These are phyloP conservation scores for Archips crataeganus DNA, from an alignment of 2,888 invertebrate genomes.

Conservation along the genomic window DNA sequence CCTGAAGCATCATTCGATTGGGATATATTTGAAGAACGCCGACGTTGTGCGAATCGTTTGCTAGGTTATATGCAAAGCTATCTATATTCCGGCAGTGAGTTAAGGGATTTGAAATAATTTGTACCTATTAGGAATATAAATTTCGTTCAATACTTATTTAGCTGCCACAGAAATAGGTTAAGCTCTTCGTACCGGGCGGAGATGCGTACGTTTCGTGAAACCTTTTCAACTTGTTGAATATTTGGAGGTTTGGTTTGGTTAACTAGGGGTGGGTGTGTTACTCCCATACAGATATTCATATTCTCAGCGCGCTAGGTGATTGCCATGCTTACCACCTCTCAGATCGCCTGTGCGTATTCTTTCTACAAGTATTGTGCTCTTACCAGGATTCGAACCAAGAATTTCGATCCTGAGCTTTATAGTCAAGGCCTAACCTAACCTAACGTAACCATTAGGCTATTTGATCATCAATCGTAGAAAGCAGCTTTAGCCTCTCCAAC, in stretches of 20 bases:
- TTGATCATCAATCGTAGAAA: too few species aligned
- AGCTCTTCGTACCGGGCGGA: slow-evolving; percentile 33
- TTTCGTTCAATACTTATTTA: slow-evolving; percentile 16
- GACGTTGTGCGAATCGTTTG: slow-evolving; percentile 2
- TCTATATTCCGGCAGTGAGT: neutral
- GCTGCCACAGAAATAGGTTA: slow-evolving; percentile 34
- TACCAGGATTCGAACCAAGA: too few species aligned
- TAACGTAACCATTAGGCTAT: too few species aligned
- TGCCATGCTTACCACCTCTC: too few species aligned
- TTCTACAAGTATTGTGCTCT: too few species aligned
- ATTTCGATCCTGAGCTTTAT: too few species aligned
- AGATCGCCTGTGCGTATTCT: too few species aligned
- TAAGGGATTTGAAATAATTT: slow-evolving; percentile 17
- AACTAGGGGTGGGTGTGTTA: slow-evolving; percentile 1
- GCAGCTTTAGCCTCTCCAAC: too few species aligned
- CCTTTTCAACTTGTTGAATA: slow-evolving; percentile 37
- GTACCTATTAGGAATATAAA: slow-evolving; percentile 20
- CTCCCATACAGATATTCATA: too few species aligned
- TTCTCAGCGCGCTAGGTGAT: too few species aligned
- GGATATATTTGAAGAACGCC: slow-evolving; percentile 7
- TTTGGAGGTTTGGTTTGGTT: neutral
- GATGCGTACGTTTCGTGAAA: slow-evolving; percentile 24
- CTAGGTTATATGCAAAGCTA: neutral
- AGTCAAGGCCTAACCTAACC: too few species aligned
- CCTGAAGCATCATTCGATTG: slow-evolving; percentile 9